Percentiles rank a stretch among this genome's conserved stretches.
Conservation (phyloP, 2,888 invertebrate genomes). For the Stegophylla sp. region DNA sequence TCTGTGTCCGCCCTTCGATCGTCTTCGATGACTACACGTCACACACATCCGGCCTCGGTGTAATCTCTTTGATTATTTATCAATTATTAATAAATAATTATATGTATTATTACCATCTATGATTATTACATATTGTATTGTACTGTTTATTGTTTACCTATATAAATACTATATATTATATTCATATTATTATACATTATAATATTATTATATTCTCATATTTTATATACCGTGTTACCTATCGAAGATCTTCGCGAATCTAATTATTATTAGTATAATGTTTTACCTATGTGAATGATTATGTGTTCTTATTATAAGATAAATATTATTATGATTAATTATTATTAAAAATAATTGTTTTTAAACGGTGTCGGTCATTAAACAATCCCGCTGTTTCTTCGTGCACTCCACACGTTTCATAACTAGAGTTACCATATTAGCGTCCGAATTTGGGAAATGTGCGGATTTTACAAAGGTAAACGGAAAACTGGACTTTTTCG, state of each 20-base stretch:
- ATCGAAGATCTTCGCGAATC: not conserved
- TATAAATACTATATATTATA: not conserved
- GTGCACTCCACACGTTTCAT: not conserved
- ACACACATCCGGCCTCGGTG: not conserved
- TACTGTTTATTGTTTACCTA: not conserved
- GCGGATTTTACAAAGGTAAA: no score
- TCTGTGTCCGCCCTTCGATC: not conserved
- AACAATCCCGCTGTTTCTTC: not conserved
- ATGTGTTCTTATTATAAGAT: not conserved
- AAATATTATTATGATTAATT: not conserved
- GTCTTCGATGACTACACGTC: not conserved
- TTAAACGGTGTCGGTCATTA: not conserved
- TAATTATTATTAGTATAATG: no score
- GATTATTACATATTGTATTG: not conserved
- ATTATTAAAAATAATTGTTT: constrained; percentile 4
- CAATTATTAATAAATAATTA: no score
- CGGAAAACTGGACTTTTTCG: no score
- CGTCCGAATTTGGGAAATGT: not conserved
- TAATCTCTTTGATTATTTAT: not conserved
- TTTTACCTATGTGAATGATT: not conserved
- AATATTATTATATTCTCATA: not conserved
- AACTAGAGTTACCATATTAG: not conserved
- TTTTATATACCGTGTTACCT: not conserved
- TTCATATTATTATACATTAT: no score
- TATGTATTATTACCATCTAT: no score